These are phyloP conservation scores for Hecatera dysodea DNA, from an alignment of 2,888 invertebrate genomes.

Conservation along the genomic window DNA sequence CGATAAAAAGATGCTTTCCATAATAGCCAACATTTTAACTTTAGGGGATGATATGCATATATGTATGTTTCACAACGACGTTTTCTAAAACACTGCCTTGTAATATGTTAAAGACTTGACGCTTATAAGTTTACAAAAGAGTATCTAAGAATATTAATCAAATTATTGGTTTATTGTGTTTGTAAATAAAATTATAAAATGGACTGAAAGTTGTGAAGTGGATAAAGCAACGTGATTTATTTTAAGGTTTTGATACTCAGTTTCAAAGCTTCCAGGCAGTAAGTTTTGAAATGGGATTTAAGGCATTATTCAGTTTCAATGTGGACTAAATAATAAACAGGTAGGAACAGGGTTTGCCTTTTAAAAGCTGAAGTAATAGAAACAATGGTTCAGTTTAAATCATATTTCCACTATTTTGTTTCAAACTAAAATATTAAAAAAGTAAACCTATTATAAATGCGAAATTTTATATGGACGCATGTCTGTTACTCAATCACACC, in stretches of 20 bases:
- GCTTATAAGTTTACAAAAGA: slow-evolving; percentile 1
- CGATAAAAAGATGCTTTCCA: too few species aligned
- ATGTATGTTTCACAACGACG: slow-evolving; percentile 5
- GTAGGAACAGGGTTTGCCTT: background rate
- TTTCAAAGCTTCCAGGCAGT: background rate
- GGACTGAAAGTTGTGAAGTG: slow-evolving; percentile 2
- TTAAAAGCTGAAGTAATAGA: background rate
- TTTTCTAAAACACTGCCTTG: background rate
- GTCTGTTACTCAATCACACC: too few species aligned
- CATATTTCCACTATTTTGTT: too few species aligned
- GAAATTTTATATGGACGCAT: too few species aligned
- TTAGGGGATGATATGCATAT: too few species aligned
- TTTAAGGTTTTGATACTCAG: slow-evolving; percentile 13
- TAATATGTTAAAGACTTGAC: slow-evolving; percentile 16
- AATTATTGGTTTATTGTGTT: background rate
- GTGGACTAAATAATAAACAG: background rate
- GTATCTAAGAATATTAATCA: background rate
- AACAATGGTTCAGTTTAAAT: background rate
- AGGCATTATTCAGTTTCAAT: slow-evolving; percentile 1
- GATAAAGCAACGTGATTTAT: slow-evolving; percentile 10
- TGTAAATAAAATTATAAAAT: background rate
- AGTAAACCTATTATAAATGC: too few species aligned
- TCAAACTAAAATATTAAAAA: background rate
- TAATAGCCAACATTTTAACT: too few species aligned
- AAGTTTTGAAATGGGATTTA: slow-evolving; percentile 6